These are phyloP conservation scores for Phania funesta DNA, from an alignment of 2,888 invertebrate species.

Conservation along the genomic window DNA sequence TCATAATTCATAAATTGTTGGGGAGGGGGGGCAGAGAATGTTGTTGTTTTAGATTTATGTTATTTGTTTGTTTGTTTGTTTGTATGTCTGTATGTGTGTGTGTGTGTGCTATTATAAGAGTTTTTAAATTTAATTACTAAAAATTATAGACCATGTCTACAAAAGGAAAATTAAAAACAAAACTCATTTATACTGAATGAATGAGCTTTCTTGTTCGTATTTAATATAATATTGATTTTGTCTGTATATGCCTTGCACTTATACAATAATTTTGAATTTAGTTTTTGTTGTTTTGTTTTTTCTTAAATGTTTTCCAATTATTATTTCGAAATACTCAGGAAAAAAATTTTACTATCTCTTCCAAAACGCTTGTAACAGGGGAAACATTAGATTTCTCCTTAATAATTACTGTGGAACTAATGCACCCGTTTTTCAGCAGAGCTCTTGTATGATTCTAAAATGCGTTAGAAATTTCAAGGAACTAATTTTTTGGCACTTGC, in stretches of 20 bases:
- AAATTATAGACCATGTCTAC: constrained; percentile 62
- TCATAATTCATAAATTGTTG: constrained; percentile 38
- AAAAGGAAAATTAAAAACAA: constrained; percentile 37
- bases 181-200: constrained; percentile 20
- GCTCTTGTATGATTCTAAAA: not conserved
- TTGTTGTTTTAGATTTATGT: constrained; percentile 15
- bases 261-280: constrained; percentile 62
- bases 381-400: too few species aligned
- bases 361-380: not conserved
- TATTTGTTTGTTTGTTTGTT: not conserved
- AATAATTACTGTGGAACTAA: not conserved
- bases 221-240: constrained; percentile 30
- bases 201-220: constrained; percentile 7
- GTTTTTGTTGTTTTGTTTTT: constrained; percentile 39
- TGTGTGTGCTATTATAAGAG: constrained; percentile 57
- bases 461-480: not conserved
- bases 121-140: constrained; percentile 49
- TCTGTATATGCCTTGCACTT: constrained; percentile 53
- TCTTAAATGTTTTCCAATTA: constrained; percentile 44
- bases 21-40: not conserved
- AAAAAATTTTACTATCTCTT: not conserved
- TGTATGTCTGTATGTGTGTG: not conserved
- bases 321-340: constrained; percentile 32
- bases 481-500: not conserved
- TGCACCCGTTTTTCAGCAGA: not conserved